These are phyloP conservation scores for Lapara coniferarum DNA, from an alignment of 2,888 invertebrate genomes.

Conservation along the genomic window DNA sequence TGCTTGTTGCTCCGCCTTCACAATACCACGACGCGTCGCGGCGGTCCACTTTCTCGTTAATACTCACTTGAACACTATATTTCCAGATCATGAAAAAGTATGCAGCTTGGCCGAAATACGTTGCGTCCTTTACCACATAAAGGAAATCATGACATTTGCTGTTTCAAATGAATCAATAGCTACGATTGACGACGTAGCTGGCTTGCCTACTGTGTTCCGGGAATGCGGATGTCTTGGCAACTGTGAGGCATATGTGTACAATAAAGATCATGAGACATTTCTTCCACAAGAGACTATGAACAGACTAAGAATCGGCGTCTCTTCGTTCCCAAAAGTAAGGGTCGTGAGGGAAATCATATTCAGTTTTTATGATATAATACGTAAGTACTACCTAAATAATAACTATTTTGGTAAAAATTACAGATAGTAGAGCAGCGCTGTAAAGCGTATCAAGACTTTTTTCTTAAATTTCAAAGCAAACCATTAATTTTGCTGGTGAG, in stretches of 20 bases:
- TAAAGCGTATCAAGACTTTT: too few relatives aligned
- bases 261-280: constrained; percentile 60
- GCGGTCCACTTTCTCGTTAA: neutral
- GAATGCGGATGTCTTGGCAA: constrained; percentile 68
- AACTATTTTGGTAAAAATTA: too few relatives aligned
- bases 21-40: too few relatives aligned
- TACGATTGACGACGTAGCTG: constrained; percentile 40
- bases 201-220: constrained; percentile 56
- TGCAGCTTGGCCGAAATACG: constrained; percentile 65
- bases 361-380: constrained; percentile 87
- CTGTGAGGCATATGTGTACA: constrained; percentile 68
- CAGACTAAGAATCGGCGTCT: constrained; percentile 77
- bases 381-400: constrained; percentile 86
- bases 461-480: too few relatives aligned
- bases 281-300: constrained; percentile 48
- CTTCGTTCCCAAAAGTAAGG: constrained; percentile 87
- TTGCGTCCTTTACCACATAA: constrained; percentile 62
- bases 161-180: constrained; percentile 50
- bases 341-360: constrained; percentile 87
- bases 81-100: constrained; percentile 64
- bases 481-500: too few relatives aligned
- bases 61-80: neutral
- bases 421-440: too few relatives aligned
- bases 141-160: constrained; percentile 61
- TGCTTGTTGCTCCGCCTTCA: too few relatives aligned